Evolutionary conservation across 2,888 invertebrate genomes (phyloP).

Genomic region (Mesopsocus fuscifrons): DNA sequence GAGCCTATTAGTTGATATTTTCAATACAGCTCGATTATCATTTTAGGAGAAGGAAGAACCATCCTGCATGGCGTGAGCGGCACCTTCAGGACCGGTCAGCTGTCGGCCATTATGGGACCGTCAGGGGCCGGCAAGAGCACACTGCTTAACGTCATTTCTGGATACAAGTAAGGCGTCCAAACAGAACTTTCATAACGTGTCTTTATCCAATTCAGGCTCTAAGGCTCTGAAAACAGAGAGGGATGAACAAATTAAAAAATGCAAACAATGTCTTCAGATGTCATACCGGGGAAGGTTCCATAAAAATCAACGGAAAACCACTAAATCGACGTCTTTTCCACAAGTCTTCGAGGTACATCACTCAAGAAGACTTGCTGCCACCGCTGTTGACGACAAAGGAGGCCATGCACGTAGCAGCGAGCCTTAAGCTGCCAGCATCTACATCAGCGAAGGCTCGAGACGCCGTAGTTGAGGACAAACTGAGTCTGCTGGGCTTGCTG

Average conservation of each 20-base stretch:
- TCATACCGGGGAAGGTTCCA: constrained; percentile 42
- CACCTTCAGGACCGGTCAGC: constrained; percentile 38
- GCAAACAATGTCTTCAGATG: no score
- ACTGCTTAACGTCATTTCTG: constrained; percentile 55
- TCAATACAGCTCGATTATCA: no score
- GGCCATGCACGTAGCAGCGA: constrained; percentile 58
- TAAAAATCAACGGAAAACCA: constrained; percentile 42
- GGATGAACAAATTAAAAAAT: no score
- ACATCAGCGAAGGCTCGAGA: constrained; percentile 26
- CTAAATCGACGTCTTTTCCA: constrained; percentile 44
- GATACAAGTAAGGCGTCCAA: constrained; percentile 37
- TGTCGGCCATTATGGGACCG: constrained; percentile 48
- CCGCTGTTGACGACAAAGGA: constrained; percentile 54
- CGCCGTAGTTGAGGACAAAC: constrained; percentile 33
- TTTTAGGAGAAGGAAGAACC: constrained; percentile 20
- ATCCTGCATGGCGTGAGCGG: constrained; percentile 42
- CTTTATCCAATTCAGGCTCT: constrained; percentile 20
- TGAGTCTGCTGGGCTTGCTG: constrained; percentile 40
- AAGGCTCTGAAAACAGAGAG: no score
- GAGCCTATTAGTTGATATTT: no score
- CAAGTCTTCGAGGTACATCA: constrained; percentile 61
- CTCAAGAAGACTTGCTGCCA: constrained; percentile 56
- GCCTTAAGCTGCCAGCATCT: constrained; percentile 42
- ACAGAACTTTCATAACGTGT: constrained; percentile 1
- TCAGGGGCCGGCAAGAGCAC: constrained; percentile 60